Evolutionary conservation across 2,888 invertebrate genomes (phyloP).

Genomic region (Sthenelais limicola): DNA sequence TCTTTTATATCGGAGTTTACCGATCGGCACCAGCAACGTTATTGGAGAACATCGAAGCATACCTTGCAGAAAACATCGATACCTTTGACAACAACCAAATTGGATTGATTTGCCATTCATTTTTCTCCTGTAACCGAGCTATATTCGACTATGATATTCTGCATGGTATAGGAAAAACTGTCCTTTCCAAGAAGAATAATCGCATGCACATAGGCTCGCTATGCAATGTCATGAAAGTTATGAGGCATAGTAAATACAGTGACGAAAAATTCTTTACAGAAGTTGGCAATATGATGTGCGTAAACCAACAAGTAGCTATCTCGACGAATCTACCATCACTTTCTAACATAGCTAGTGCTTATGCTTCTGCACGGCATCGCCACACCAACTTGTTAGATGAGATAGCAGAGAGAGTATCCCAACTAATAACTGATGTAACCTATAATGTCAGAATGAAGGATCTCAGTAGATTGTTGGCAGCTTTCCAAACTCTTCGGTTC

Average conservation of each 20-base stretch:
- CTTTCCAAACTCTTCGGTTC: too few relatives aligned
- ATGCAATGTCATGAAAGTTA: constrained; percentile 16
- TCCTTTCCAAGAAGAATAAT: background rate
- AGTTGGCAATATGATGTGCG: too few relatives aligned
- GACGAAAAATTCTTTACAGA: too few relatives aligned
- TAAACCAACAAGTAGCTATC: too few relatives aligned
- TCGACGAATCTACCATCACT: too few relatives aligned
- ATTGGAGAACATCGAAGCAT: background rate
- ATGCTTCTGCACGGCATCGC: constrained; percentile 1
- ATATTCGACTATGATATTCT: background rate
- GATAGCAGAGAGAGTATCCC: too few relatives aligned
- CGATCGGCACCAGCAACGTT: background rate
- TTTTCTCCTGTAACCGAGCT: constrained; percentile 13
- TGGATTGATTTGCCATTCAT: constrained; percentile 13
- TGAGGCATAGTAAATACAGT: constrained; percentile 18
- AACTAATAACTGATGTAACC: too few relatives aligned
- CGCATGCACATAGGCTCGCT: background rate
- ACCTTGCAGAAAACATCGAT: background rate
- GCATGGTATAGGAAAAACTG: background rate
- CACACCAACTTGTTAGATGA: background rate
- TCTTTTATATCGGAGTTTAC: constrained; percentile 14
- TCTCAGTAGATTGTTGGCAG: too few relatives aligned
- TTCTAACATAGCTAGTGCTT: constrained; percentile 9
- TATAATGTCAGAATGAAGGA: too few relatives aligned
- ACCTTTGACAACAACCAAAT: constrained; percentile 1